Evolutionary conservation across 2,888 invertebrate species (phyloP).

Genomic region (Pediacus dermestoides): DNA sequence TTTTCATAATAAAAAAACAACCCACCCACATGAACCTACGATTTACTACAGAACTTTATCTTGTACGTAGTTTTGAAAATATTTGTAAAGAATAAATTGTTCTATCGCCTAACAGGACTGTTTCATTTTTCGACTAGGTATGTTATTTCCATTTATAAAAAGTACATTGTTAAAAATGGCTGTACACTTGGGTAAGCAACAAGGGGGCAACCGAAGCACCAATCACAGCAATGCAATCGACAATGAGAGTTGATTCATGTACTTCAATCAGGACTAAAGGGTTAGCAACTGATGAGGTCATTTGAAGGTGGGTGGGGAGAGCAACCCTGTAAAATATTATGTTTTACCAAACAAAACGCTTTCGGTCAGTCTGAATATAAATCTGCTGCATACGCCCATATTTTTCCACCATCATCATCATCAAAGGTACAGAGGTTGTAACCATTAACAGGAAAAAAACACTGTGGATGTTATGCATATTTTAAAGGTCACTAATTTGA

Average conservation of each 20-base stretch:
- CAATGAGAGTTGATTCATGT: conserved; percentile 42
- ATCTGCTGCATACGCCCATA: not conserved
- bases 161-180: conserved; percentile 34
- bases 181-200: conserved; percentile 29
- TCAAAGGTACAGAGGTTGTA: too few relatives aligned
- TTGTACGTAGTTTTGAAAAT: too few relatives aligned
- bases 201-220: conserved; percentile 29
- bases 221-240: conserved; percentile 36
- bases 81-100: too few relatives aligned
- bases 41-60: too few relatives aligned
- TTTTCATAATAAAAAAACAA: too few relatives aligned
- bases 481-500: too few relatives aligned
- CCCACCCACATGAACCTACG: too few relatives aligned
- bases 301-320: conserved; percentile 32
- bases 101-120: too few relatives aligned
- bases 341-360: conserved; percentile 2
- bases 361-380: conserved; percentile 1
- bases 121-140: too few relatives aligned
- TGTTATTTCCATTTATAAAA: too few relatives aligned
- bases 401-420: not conserved
- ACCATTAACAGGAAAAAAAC: too few relatives aligned
- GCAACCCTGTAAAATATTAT: conserved; percentile 2
- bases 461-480: too few relatives aligned
- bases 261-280: conserved; percentile 44
- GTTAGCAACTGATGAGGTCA: conserved; percentile 45